phyloP scores from a whole-genome alignment of 2,888 invertebrate genomes.

The Epistrophe grossulariae region DNA sequence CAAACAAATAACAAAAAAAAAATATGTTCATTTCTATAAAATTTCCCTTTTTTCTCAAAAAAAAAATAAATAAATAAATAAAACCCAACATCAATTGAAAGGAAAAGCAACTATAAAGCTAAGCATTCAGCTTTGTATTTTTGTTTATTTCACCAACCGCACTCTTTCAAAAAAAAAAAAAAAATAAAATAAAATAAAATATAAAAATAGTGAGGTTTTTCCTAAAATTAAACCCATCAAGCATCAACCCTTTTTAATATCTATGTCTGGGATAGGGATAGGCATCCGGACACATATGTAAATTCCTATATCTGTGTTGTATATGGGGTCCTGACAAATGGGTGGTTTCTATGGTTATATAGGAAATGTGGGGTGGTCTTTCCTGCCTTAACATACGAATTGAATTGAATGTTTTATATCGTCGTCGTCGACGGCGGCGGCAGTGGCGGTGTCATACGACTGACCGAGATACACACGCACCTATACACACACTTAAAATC shows the following conservation, averaged over 20 bases:
- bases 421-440: not conserved
- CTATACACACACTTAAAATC: not conserved
- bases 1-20: slow-evolving; percentile 31
- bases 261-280: slow-evolving; percentile 11
- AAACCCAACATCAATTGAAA: slow-evolving; percentile 26
- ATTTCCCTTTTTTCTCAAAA: slow-evolving; percentile 11
- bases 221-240: slow-evolving; percentile 40
- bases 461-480: slow-evolving; percentile 22
- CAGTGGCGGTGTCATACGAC: not conserved
- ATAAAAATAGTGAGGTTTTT: slow-evolving; percentile 20
- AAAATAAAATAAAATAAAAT: not conserved
- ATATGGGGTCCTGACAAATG: slow-evolving; percentile 52
- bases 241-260: slow-evolving; percentile 41
- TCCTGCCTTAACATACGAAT: not conserved
- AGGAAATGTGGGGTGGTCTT: not conserved
- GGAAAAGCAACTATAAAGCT: slow-evolving; percentile 4
- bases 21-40: slow-evolving; percentile 56
- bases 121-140: slow-evolving; percentile 18
- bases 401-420: not conserved
- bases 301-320: slow-evolving; percentile 50
- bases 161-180: not conserved
- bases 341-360: slow-evolving; percentile 14
- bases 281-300: slow-evolving; percentile 41
- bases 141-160: slow-evolving; percentile 34
- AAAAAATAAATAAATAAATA: slow-evolving; percentile 19